These are phyloP conservation scores for Cotesia typhae DNA, from an alignment of 1,140 invertebrate species.

Conservation along the genomic window DNA sequence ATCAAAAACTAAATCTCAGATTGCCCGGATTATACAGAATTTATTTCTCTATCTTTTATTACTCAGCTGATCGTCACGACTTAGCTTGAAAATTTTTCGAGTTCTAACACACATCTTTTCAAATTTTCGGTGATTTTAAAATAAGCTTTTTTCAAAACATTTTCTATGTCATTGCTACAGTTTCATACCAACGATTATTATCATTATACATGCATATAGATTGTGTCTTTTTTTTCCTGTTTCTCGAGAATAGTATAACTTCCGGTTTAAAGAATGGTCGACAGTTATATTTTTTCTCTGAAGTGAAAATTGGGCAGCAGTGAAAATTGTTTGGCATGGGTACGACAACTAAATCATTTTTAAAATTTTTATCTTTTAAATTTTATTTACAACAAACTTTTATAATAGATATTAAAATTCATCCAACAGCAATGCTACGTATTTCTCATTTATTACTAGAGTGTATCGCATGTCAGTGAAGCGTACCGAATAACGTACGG, in stretches of 20 bases:
- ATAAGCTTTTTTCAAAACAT: no score
- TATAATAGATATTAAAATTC: background rate
- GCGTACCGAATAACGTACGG: no score
- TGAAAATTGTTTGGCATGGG: slow-evolving; percentile 19
- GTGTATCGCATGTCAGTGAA: no score
- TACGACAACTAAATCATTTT: slow-evolving; percentile 12
- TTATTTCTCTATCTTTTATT: slow-evolving; percentile 8
- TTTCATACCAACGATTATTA: background rate
- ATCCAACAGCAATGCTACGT: background rate
- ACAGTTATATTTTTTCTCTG: background rate
- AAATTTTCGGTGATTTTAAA: no score
- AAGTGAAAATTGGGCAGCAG: background rate
- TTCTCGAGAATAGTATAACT: background rate
- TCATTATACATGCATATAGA: background rate
- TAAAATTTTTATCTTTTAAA: background rate
- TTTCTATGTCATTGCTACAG: no score
- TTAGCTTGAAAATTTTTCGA: slow-evolving; percentile 4
- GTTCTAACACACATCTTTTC: background rate
- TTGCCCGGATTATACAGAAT: slow-evolving; percentile 17
- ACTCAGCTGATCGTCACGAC: background rate
- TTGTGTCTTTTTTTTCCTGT: background rate
- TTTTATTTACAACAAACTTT: slow-evolving; percentile 7
- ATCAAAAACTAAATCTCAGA: no score
- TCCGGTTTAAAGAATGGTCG: background rate
- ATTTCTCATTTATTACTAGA: background rate